Evolutionary conservation across 2,888 invertebrate genomes (phyloP).

Genomic region (Acrocyrtus sp.): DNA sequence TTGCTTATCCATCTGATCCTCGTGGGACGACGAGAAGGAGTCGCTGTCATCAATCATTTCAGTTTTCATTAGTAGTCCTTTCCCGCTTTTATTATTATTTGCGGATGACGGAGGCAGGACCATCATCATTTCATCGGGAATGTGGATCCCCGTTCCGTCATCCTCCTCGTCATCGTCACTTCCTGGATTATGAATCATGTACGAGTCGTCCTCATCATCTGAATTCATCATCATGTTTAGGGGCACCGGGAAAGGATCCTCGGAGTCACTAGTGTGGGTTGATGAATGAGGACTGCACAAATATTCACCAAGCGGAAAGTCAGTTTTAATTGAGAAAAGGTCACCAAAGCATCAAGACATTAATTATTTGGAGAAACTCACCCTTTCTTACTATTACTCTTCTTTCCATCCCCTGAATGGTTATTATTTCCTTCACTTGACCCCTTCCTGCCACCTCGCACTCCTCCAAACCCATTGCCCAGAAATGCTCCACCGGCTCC

Average conservation of each 20-base stretch:
- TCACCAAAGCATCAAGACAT: no score
- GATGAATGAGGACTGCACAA: conserved; percentile 15
- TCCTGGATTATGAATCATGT: conserved; percentile 53
- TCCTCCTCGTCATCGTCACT: conserved; percentile 66
- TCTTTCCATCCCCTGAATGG: conserved; percentile 10
- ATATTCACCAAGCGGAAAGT: no score
- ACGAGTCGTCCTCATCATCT: conserved; percentile 66
- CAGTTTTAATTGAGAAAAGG: neutral
- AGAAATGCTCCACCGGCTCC: conserved; percentile 14
- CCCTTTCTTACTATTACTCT: conserved; percentile 15
- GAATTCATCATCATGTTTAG: conserved; percentile 59
- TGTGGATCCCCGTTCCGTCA: conserved; percentile 64
- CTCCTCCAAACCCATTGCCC: conserved; percentile 34
- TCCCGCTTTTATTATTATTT: no score
- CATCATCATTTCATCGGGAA: conserved; percentile 40
- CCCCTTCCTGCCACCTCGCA: conserved; percentile 3
- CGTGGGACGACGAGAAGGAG: conserved; percentile 22
- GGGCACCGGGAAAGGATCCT: conserved; percentile 58
- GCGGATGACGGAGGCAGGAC: conserved; percentile 14
- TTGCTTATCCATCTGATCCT: conserved; percentile 32
- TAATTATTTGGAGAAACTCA: no score
- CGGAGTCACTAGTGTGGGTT: conserved; percentile 27
- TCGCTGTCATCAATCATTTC: no score
- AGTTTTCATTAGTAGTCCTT: no score
- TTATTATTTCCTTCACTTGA: no score